phyloP scores from a whole-genome alignment of 2,113 vertebrate genomes.

The Chionis minor region DNA sequence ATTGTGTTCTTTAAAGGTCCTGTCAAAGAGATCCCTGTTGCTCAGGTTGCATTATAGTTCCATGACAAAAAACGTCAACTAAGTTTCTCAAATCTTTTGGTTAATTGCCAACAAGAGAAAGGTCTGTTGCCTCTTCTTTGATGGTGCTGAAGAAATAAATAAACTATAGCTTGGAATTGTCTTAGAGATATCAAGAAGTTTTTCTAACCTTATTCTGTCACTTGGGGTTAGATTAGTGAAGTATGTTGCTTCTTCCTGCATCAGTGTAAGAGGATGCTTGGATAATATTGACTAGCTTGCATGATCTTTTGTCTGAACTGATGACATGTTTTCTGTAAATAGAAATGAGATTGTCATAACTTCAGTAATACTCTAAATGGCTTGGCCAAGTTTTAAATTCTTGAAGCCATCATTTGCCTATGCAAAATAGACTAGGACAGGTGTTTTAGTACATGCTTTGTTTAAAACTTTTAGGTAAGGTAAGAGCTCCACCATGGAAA shows the following conservation, averaged over 20 bases:
- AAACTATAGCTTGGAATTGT: neutral
- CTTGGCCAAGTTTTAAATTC: neutral
- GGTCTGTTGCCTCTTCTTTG: neutral
- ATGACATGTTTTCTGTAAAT: neutral
- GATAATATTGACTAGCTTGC: neutral
- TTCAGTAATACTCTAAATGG: neutral
- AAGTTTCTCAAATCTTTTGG: neutral
- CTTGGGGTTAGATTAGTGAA: neutral
- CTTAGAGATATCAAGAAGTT: neutral
- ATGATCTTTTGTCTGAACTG: neutral
- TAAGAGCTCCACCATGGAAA: neutral
- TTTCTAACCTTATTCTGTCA: neutral
- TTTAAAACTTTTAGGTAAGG: neutral
- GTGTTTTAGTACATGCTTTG: neutral
- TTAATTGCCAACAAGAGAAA: neutral
- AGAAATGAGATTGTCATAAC: neutral
- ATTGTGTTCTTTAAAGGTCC: neutral
- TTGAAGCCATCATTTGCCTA: neutral
- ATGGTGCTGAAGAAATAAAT: neutral
- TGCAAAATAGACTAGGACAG: neutral
- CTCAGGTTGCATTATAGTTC: neutral
- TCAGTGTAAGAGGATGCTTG: neutral
- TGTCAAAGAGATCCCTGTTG: neutral
- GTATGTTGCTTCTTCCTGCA: neutral
- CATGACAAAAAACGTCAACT: neutral